Base-by-base conservation (phyloP, 2,113 vertebrate species). In the Lasiurus cinereus region DNA sequence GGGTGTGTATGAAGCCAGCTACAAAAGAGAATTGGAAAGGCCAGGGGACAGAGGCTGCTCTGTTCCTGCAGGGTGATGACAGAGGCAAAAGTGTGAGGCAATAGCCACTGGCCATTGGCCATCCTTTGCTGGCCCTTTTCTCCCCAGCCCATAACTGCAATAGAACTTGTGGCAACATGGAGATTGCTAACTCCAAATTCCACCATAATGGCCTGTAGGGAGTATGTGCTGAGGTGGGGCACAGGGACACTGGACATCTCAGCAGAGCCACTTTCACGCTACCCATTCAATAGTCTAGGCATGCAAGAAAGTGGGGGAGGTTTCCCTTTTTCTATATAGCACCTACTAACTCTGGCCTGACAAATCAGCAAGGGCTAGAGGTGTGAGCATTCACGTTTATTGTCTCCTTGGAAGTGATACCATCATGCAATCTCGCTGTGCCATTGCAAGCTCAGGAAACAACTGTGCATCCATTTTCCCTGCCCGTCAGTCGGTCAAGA, bases 221-320 rank as follows among this genome's bases (percentile, higher is more conserved):
- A 59, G 36, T 22, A 6, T 0, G 0, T 2, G 6, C 0, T 2
- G 27, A 48, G 13, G 1, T 6, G 31, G 33, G 43, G 19, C 29
- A 33, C 1, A 1, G 33, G 73, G 43, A n/a, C 72, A 8, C 21
- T 2, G 12, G 62, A 15, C 1, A 13, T 2, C 22, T 46, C 36
- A 22, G 29, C 21, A n/a, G 67, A 14, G 14, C 27, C 21, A 10
- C 36, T 33, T 48, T 19, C 31, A 16, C 1, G 29, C 46, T 2
- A 13, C 5, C 14, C 21, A 18, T 8, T 2, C 6, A 33, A 56
- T 19, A 36, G 50, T 33, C 48, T 18, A 56, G 74, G 21, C 27
- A 12, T 12, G 66, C 0, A 8, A 10, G 48, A 31, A 46, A n/a
- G 27, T n/a, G 21, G 21, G 11, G 4, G 27, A 2, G 50, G 31